Evolutionary conservation across 2,888 invertebrate genomes (phyloP).

Genomic region (Cryptocephalus primarius): DNA sequence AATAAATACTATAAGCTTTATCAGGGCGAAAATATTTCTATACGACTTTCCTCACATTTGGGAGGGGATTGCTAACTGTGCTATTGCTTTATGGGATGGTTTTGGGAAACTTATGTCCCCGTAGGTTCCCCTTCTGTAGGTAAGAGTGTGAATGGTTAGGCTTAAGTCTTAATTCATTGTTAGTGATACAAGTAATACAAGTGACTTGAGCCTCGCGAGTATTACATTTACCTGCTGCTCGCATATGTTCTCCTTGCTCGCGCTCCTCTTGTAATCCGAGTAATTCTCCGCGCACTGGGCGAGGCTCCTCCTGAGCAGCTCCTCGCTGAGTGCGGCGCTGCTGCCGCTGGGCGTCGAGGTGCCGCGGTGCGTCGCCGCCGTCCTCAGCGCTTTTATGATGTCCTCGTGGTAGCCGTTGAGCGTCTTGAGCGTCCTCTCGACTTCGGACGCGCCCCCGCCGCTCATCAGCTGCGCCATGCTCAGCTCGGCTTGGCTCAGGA

Average conservation of each 20-base stretch:
- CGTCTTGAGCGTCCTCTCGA: constrained; percentile 70
- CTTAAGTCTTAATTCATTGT: too few species aligned
- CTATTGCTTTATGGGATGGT: too few species aligned
- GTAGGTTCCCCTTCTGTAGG: too few species aligned
- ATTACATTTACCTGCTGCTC: constrained; percentile 37
- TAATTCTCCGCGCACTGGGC: constrained; percentile 50
- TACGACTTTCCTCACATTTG: too few species aligned
- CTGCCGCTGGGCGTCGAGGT: constrained; percentile 50
- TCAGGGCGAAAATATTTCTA: too few species aligned
- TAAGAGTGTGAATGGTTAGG: too few species aligned
- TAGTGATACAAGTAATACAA: too few species aligned
- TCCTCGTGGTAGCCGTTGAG: constrained; percentile 89
- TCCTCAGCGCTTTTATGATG: constrained; percentile 79
- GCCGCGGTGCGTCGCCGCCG: constrained; percentile 62
- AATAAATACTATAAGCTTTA: too few species aligned
- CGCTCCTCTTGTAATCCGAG: constrained; percentile 49
- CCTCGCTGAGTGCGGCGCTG: constrained; percentile 55
- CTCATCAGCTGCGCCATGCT: constrained; percentile 48
- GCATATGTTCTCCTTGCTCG: constrained; percentile 62
- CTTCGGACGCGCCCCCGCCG: constrained; percentile 55
- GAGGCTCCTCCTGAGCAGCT: constrained; percentile 55
- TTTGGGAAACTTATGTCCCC: too few species aligned
- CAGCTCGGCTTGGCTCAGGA: constrained; percentile 42
- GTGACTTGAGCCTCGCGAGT: too few species aligned
- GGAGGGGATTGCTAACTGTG: too few species aligned